Evolutionary conservation across 2,888 invertebrate genomes (phyloP), one percentile per base, ranked within the genome.

Genomic region (Dynastes tityus): DNA sequence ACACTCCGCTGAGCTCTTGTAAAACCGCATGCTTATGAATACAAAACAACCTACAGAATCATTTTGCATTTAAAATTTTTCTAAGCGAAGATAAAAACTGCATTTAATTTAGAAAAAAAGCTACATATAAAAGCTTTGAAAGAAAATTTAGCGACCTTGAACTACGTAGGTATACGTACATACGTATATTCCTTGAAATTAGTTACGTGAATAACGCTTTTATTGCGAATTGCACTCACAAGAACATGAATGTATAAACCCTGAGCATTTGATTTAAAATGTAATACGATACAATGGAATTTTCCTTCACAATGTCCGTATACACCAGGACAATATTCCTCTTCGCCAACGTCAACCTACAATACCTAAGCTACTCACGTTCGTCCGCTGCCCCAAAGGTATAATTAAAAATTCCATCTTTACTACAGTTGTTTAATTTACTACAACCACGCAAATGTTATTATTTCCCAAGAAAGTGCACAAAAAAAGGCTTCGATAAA

Each of bases 331-430:
- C 64, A 64, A 64, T 64, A 64, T 64, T 32, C 6, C n/a, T 64
- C 40, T 11, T 5, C 32, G 1, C 6, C 29, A 1, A 51, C 22
- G 53, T 22, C 29, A 51, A 13, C 9, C 16, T 71, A 53, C 32
- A 71, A 71, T 71, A 32, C 27, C 51, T 51, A 51, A 51, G 11
- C 32, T 13, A 32, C 8, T 55, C 55, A 55, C 5, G 55, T 55
- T 55, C 8, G 55, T 22, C 22, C 8, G 55, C 55, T 16, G 1
- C 55, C 37, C 32, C 32, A 71, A 29, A 53, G 53, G 37, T 16
- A 53, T 55, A 71, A 71, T 55, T 71, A 71, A 71, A 68, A 49
- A 71, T 71, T 71, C 55, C 37, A 16, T 55, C 55, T 55, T 53
- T 58, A 37, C n/a, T 55, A 32, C 9, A 71, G 53, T 55, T 29